Evolutionary conservation across 1,140 invertebrate genomes (phyloP).

Genomic region (Chymomyza costata): DNA sequence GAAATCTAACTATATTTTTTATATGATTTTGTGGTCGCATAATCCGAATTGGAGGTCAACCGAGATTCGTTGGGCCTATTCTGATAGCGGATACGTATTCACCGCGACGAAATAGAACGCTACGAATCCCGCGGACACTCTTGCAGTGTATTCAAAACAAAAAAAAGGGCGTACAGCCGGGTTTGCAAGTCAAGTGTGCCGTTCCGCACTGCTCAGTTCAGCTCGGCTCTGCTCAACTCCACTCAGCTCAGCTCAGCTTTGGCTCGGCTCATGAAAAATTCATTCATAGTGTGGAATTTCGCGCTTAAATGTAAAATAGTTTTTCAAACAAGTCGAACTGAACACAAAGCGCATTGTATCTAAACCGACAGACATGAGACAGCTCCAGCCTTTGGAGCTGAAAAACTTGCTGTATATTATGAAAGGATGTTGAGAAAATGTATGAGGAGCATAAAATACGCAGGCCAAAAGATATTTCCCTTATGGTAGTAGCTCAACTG

Average conservation of each 20-base stretch:
- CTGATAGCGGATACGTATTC: too few relatives aligned
- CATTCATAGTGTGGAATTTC: slow-evolving; percentile 75
- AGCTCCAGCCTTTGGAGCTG: background rate
- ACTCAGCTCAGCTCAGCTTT: background rate
- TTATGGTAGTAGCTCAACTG: slow-evolving; percentile 8
- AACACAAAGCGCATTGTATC: slow-evolving; percentile 64
- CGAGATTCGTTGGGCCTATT: too few relatives aligned
- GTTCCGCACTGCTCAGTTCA: slow-evolving; percentile 10
- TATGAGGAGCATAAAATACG: slow-evolving; percentile 46
- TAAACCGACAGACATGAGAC: slow-evolving; percentile 38
- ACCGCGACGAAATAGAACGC: too few relatives aligned
- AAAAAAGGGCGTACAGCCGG: background rate
- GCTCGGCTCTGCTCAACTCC: background rate
- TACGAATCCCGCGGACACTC: too few relatives aligned
- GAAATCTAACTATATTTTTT: too few relatives aligned
- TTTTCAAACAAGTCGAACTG: slow-evolving; percentile 71
- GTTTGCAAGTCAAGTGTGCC: slow-evolving; percentile 22
- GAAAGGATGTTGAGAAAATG: slow-evolving; percentile 64
- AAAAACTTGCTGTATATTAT: slow-evolving; percentile 38
- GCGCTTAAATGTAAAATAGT: slow-evolving; percentile 75
- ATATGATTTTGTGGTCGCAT: too few relatives aligned
- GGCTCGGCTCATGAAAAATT: slow-evolving; percentile 64
- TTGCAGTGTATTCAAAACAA: too few relatives aligned
- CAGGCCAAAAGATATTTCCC: slow-evolving; percentile 10
- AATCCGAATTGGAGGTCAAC: too few relatives aligned